phyloP scores from a whole-genome alignment of 2,888 invertebrate species.

The Leptothorax acervorum region DNA sequence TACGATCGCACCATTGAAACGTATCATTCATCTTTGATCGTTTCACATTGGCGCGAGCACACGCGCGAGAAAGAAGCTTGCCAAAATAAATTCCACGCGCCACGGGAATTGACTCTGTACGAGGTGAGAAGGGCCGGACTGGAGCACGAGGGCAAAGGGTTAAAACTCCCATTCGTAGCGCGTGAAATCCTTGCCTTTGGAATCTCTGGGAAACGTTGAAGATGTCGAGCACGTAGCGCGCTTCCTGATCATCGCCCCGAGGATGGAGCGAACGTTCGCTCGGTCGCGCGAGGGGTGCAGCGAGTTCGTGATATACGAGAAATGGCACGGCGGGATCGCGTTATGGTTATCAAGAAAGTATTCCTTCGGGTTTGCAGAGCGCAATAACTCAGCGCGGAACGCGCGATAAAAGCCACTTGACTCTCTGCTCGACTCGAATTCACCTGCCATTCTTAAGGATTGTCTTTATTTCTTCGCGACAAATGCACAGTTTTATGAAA shows the following conservation, averaged over 20 bases:
- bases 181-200: conserved; percentile 65
- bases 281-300: conserved; percentile 20
- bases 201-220: conserved; percentile 64
- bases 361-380: conserved; percentile 49
- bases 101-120: conserved; percentile 59
- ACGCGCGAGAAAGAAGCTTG: conserved; percentile 55
- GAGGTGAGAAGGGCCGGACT: conserved; percentile 33
- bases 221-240: conserved; percentile 73
- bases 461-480: neutral
- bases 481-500: neutral
- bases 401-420: conserved; percentile 51
- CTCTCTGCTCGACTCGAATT: conserved; percentile 26
- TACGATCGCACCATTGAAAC: conserved; percentile 17
- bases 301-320: conserved; percentile 48
- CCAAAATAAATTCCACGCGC: conserved; percentile 68
- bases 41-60: conserved; percentile 12
- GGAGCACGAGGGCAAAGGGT: conserved; percentile 62
- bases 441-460: neutral
- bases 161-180: conserved; percentile 69
- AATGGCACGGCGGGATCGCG: conserved; percentile 42
- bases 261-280: conserved; percentile 50
- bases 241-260: conserved; percentile 73
- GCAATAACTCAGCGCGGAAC: conserved; percentile 40
- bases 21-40: conserved; percentile 36
- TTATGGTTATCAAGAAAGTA: conserved; percentile 57